Percentiles rank a stretch among this genome's conserved stretches.
These are phyloP conservation scores for Cyanoderma ruficeps DNA, from an alignment of 2,113 vertebrate species.

Conservation along the genomic window DNA sequence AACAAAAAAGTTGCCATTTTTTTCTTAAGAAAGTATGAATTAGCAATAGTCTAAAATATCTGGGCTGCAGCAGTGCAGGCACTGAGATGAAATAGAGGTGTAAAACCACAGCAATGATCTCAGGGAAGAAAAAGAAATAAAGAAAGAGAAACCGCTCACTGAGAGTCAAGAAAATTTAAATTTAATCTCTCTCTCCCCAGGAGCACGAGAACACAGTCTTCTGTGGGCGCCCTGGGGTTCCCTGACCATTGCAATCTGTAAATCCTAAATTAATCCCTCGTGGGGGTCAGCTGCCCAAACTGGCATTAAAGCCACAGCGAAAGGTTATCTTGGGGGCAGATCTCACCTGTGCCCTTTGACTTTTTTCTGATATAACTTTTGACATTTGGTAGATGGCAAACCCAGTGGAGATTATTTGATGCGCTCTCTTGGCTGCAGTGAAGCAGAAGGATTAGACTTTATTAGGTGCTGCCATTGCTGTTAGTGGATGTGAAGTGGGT, in stretches of 20 bases:
- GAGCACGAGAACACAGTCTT: not conserved
- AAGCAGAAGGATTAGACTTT: not conserved
- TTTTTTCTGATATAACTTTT: not conserved
- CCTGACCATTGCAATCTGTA: not conserved
- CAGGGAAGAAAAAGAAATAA: not conserved
- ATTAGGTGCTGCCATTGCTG: not conserved
- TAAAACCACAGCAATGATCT: not conserved
- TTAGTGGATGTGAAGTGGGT: not conserved
- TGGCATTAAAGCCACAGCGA: not conserved
- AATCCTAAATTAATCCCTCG: not conserved
- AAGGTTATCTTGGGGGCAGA: not conserved
- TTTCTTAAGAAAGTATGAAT: not conserved
- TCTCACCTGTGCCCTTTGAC: slow-evolving; percentile 21
- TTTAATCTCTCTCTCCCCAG: not conserved
- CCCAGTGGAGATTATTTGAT: not conserved
- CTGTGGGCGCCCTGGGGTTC: not conserved
- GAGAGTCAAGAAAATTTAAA: not conserved
- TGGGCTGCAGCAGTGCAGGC: not conserved
- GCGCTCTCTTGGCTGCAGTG: not conserved
- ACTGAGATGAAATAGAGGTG: not conserved
- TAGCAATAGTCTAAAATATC: not conserved
- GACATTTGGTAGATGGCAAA: slow-evolving; percentile 15
- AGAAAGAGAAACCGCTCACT: not conserved
- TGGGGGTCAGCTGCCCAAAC: not conserved
- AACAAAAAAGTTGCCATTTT: not conserved